Evolutionary conservation across 2,888 invertebrate genomes (phyloP), one percentile per base, ranked within the genome.

Genomic region (Lasioglossum calceatum): DNA sequence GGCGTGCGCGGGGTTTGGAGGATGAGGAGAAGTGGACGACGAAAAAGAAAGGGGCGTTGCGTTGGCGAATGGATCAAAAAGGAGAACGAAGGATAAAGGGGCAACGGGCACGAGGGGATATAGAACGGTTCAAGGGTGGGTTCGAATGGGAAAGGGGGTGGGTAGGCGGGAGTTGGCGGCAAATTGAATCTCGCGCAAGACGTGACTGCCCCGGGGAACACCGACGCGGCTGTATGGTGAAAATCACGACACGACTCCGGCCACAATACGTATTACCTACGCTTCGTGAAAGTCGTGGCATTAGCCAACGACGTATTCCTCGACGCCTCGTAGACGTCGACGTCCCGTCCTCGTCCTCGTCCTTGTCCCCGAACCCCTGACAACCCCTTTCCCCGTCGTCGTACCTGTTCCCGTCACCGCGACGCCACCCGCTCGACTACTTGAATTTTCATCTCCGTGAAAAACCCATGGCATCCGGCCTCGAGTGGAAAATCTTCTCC

Each of bases 131-230:
- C 76, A 32, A 81, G 79, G 47, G 75, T 77, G 75, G 82, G 54
- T 64, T 67, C 77, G 82, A 67, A 78, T 71, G 81, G 87, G 75
- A 82, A 82, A 71, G 70, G 77, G 80, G 76, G 58, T 61, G 61
- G 36, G 73, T 14, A 70, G 71, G 86, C 81, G 84, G 88, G 85
- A 89, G 90, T 92, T 92, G 90, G 91, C 92, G 93, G 94, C 93
- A 94, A 94, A 94, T 94, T 93, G 94, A 94, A 94, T 94, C 94
- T 93, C 93, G 93, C 91, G 91, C 90, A 92, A 94, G 94, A 94
- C 94, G 94, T 94, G 94, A 94, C 94, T 91, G 93, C 94, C 94
- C 93, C 90, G 90, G 93, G 94, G 94, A 93, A 91, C 92, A 91
- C 89, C 90, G 93, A 90, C 91, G 92, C 90, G 92, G 92, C 93